Percentiles rank a stretch among this genome's conserved stretches.
These are phyloP conservation scores for Formica selysi DNA, from an alignment of 1,140 invertebrate species.

Conservation along the genomic window DNA sequence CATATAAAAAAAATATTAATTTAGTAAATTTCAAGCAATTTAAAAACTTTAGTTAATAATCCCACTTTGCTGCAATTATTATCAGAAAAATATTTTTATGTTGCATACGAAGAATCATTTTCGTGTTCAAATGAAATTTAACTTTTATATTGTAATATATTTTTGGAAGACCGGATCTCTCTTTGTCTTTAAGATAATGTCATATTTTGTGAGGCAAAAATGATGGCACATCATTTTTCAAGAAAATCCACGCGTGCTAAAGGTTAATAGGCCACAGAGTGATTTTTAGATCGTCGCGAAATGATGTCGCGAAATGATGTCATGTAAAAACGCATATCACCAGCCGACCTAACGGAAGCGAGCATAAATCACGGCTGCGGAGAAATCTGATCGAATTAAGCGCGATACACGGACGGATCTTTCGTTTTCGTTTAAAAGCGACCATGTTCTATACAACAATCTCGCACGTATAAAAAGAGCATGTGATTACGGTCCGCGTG, in stretches of 20 bases:
- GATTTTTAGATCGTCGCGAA: constrained; percentile 46
- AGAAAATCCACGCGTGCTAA: constrained; percentile 20
- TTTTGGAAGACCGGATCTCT: neutral
- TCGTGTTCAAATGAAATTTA: neutral
- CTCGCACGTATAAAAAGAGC: constrained; percentile 18
- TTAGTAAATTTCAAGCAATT: neutral
- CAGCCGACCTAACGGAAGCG: constrained; percentile 6
- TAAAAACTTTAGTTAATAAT: neutral
- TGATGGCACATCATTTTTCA: constrained; percentile 46
- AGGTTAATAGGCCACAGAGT: constrained; percentile 53
- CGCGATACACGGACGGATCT: constrained; percentile 33
- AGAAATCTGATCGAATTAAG: constrained; percentile 53
- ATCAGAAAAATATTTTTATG: neutral
- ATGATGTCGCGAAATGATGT: constrained; percentile 38
- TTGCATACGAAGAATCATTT: neutral
- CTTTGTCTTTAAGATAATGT: constrained; percentile 17
- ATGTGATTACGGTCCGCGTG: constrained; percentile 10
- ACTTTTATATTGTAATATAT: constrained; percentile 21
- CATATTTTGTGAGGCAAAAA: neutral
- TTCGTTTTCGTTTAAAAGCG: constrained; percentile 43
- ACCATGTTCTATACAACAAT: constrained; percentile 2
- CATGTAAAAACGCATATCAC: constrained; percentile 44
- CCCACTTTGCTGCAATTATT: neutral
- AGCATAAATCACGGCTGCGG: constrained; percentile 39
- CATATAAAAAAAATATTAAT: neutral